Base-by-base conservation (phyloP, 2,888 invertebrate genomes). In the Melipona beecheii region DNA sequence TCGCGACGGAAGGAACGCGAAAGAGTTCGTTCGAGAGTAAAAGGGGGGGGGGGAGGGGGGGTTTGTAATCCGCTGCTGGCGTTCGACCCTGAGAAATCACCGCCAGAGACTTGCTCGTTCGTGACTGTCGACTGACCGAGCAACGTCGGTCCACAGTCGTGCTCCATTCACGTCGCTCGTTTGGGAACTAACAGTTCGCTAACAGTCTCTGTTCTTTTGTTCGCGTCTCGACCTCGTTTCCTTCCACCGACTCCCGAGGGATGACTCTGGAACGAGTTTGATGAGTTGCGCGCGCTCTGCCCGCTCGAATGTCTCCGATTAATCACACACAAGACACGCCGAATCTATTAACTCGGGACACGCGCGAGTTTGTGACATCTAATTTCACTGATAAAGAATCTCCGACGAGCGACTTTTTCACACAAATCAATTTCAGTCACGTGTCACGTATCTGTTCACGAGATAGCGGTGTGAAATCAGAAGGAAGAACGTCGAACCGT, bases 21-120 rank as follows among this genome's bases (percentile, higher is more conserved):
- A 86, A 86, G 86, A 78, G 69, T 81, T 85, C 78, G 75, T 72
- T 62, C 56, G 65, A 79, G 70, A 81, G 81, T 64, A 75, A 81
- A 85, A 82, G 66, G 75, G 24, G 24, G 15, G 19, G 19, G 15
- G 62, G 74, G 31, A 31, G 15, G 62, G 74, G 73, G 49, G 54
- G 72, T 27, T 64, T n/a, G 78, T 81, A 79, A 86, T 89, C 75
- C 70, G 77, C n/a, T 78, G 64, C 62, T 64, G 75, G 64, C 54
- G 36, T 75, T 81, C 80, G 81, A 83, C 80, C 87, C 78, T 83
- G 88, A 83, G 81, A 86, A 86, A 81, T 83, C 80, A 73, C 64
- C 65, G 80, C 78, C 78, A 76, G 78, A 83, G 64, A 24, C 24
- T 68, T 58, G 60, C 75, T 79, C 64, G 76, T 69, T 87, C 82